Evolutionary conservation across 2,113 vertebrate species (phyloP), one percentile per base, ranked within the genome.

Genomic region (Cercocebus atys): DNA sequence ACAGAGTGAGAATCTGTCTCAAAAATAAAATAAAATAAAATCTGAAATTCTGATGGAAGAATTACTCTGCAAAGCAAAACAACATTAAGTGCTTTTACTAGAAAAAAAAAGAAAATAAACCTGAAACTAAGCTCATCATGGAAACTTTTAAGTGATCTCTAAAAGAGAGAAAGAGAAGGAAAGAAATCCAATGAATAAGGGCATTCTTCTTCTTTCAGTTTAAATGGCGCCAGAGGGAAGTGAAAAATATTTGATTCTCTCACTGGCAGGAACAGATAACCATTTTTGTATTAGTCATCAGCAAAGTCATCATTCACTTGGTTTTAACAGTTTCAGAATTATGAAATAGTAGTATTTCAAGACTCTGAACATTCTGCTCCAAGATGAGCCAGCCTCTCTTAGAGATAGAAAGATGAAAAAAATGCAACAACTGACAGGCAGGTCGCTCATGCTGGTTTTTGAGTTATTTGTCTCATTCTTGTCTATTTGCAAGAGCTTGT

Each of bases 71-170:
- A 68, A 95, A 97, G 90, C 95, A 98, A 98, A 98, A 95, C 83
- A 98, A 85, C 64, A 59, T 16, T 57, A n/a, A 43, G 45, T 90
- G 96, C 91, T 72, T 25, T 97, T 73, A 7, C 12, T n/a, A 14
- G 35, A 97, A 55, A 55, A 80, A 80, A 80, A 80, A 72, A 35
- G 43, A 55, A 27, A 22, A 32, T 73, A 50, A 22, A 0, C 6
- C n/a, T 18, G 83, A 98, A 96, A 73, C 23, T 88, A 73, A 98
- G 68, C 61, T 88, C 93, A 91, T 93, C 0, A 0, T 97, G 98
- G 98, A 98, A 98, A 98, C 22, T 97, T 98, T 94, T 97, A 97
- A 97, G 92, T 97, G 73, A 20, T 95, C 92, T 98, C 93, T 97
- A 97, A 97, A 86, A 97, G 93, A 95, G 78, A 97, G 76, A 61